Evolutionary conservation across 2,113 vertebrate species (phyloP), one percentile per base, ranked within the genome.

Genomic region (Elephas maximus): DNA sequence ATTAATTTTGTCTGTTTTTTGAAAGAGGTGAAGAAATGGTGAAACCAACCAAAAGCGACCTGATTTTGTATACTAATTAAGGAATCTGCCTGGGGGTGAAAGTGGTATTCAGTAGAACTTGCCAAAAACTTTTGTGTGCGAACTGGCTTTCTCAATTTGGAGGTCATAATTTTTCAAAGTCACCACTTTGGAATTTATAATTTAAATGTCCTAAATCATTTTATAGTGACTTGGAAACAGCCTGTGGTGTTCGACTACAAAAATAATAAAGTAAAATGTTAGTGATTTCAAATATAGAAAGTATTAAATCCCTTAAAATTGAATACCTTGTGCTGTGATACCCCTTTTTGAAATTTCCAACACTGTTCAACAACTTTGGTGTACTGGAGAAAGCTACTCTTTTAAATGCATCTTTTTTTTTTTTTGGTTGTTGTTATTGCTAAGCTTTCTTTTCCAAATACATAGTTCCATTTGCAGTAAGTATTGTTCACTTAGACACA

Each of bases 1-100:
- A n/a, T 86, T 95, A 51, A n/a, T 91, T 93, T 86, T 85, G 81
- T 14, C 63, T 80, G 4, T 79, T 78, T 80, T 73, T 41, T 90
- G 63, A 51, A 63, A 91, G 33, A 86, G 33, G 33, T 51, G 41
- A 95, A 79, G 41, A 80, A 79, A 41, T 91, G 79, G 51, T 44
- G 65, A 91, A 80, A 53, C 41, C 63, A 95, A 3, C 11, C 85
- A 41, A 80, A 73, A 91, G 26, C 8, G 44, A 12, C 62, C 44
- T 62, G 33, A 28, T 63, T 78, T 80, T 79, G 6, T 51, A 2
- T 79, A 63, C 41, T 79, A 95, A 71, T 48, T 79, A 86, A 86
- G 51, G 41, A 86, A 62, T 79, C 51, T 79, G 37, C 81, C 88
- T 77, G 63, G 18, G 23, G 14, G 30, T 26, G 51, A 91, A 26